A percentile compares a stretch with the other conserved stretches of the same genome.
phyloP scores from a whole-genome alignment of 2,888 invertebrate species.

The Limnephilus rhombicus region DNA sequence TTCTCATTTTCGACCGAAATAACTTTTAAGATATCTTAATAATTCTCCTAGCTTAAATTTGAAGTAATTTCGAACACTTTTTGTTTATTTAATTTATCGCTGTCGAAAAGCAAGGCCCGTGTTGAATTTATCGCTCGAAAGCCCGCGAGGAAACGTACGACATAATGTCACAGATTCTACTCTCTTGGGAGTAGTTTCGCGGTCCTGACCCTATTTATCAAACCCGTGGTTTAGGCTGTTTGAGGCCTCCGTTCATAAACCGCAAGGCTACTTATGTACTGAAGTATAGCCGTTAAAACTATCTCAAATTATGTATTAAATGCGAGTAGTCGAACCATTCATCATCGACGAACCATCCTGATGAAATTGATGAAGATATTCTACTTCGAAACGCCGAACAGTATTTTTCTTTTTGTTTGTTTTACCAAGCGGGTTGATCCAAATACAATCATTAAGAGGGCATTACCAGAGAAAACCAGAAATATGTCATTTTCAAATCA shows the following conservation, averaged over 20 bases:
- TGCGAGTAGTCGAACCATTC: not conserved
- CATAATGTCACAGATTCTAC: not conserved
- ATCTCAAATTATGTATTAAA: not conserved
- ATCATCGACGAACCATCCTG: not conserved
- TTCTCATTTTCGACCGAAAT: not conserved
- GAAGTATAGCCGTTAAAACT: not conserved
- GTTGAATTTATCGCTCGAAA: not conserved
- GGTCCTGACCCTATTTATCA: constrained; percentile 29
- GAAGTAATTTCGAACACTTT: not conserved
- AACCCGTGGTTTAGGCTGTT: not conserved
- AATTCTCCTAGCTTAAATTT: not conserved
- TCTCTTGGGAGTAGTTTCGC: constrained; percentile 12
- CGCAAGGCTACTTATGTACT: not conserved
- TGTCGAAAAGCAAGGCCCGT: not conserved
- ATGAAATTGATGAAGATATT: not conserved
- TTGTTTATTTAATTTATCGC: not conserved
- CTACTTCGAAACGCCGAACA: not conserved
- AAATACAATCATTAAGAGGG: not conserved
- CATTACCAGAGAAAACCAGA: too few species aligned
- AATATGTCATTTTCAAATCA: too few species aligned
- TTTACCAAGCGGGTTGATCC: not conserved
- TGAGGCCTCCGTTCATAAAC: not conserved
- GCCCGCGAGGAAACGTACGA: not conserved
- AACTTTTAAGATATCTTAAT: not conserved
- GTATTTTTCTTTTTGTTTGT: not conserved